Conservation (phyloP, 2,113 vertebrate species). For the Oncorhynchus keta region DNA sequence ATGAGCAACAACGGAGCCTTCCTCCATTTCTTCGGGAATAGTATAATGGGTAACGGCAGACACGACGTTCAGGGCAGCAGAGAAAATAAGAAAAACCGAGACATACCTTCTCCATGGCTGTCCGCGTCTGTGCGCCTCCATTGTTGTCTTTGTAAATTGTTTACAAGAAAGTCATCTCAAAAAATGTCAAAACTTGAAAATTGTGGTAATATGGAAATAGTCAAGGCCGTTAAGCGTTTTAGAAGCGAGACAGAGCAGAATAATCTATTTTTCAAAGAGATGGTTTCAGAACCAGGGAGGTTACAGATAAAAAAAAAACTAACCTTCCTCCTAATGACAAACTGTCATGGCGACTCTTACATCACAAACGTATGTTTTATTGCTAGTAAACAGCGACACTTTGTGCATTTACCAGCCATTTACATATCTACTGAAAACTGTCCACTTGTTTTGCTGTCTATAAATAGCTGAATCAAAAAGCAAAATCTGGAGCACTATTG, state of each 20-base stretch:
- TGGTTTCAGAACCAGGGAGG: too few relatives aligned
- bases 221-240: neutral
- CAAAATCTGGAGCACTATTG: too few relatives aligned
- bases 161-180: neutral
- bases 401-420: neutral
- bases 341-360: neutral
- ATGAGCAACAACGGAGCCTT: too few relatives aligned
- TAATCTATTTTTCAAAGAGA: too few relatives aligned
- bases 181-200: too few relatives aligned
- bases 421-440: neutral
- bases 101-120: slow-evolving; percentile 39
- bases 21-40: slow-evolving; percentile 41
- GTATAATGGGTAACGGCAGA: slow-evolving; percentile 72
- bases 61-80: neutral
- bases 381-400: slow-evolving; percentile 9
- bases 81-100: slow-evolving; percentile 29
- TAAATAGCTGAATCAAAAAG: too few relatives aligned
- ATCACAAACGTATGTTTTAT: neutral
- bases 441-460: too few relatives aligned
- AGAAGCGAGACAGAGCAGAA: too few relatives aligned
- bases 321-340: neutral
- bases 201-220: too few relatives aligned
- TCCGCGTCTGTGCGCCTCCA: slow-evolving; percentile 15
- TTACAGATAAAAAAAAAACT: too few relatives aligned
- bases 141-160: neutral